Percentiles rank a stretch among this genome's conserved stretches.
These are phyloP conservation scores for Melanotaenia pygmaea DNA, from an alignment of 2,797 vertebrate species.

Conservation along the genomic window DNA sequence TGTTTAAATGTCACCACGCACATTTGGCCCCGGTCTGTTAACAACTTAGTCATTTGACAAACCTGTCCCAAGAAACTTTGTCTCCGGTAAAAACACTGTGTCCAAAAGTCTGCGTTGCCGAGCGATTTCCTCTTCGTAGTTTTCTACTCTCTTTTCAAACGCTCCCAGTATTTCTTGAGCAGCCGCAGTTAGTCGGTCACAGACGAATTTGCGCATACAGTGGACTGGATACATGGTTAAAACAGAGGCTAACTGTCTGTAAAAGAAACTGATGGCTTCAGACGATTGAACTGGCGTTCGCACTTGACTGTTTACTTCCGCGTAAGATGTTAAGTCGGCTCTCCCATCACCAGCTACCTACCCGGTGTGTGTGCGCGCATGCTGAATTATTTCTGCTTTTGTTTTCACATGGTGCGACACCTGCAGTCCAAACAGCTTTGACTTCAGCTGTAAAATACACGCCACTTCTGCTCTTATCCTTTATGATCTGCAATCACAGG, in stretches of 20 bases:
- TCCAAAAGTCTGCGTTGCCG: conserved; percentile 63
- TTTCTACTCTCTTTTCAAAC: conserved; percentile 52
- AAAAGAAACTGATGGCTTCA: background rate
- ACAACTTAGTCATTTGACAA: background rate
- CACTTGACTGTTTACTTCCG: conserved; percentile 39
- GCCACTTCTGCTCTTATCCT: background rate
- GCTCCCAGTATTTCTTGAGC: conserved; percentile 67
- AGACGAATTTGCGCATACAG: conserved; percentile 61
- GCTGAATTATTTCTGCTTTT: background rate
- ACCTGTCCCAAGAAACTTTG: conserved; percentile 50
- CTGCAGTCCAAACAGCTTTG: background rate
- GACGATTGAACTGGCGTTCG: background rate
- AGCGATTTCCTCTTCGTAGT: conserved; percentile 56
- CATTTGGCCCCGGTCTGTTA: background rate
- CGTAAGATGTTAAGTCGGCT: background rate
- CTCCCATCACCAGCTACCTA: background rate
- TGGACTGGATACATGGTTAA: conserved; percentile 46
- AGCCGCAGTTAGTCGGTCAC: conserved; percentile 62
- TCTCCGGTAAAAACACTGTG: conserved; percentile 27
- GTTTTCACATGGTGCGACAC: background rate
- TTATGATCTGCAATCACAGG: background rate
- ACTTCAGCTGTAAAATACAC: background rate
- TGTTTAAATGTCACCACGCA: background rate
- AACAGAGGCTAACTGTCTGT: background rate
- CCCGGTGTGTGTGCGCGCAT: background rate